A percentile compares a stretch with the other conserved stretches of the same genome.
These are phyloP conservation scores for Thinocorus orbignyianus DNA, from an alignment of 2,113 vertebrate species.

Conservation along the genomic window DNA sequence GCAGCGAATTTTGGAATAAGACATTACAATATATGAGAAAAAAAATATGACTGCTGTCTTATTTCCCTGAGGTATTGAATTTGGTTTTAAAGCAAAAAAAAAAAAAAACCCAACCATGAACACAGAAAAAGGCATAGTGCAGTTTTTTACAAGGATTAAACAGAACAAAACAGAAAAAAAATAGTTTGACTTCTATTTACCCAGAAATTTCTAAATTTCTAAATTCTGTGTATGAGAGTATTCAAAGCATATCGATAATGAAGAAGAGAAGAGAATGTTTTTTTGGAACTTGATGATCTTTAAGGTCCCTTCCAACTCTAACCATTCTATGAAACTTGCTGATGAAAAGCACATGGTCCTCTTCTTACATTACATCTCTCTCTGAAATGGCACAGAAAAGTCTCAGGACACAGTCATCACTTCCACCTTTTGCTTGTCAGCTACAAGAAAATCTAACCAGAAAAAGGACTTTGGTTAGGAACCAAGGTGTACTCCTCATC, in stretches of 20 bases:
- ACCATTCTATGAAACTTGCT: not conserved
- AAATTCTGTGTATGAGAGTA: no score
- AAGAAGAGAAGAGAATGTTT: not conserved
- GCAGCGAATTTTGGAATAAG: not conserved
- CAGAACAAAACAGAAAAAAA: not conserved
- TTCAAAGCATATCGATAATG: not conserved
- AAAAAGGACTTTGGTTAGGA: not conserved
- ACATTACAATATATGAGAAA: not conserved
- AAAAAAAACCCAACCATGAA: not conserved
- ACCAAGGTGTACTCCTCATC: not conserved
- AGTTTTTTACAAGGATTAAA: not conserved
- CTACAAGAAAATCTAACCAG: not conserved
- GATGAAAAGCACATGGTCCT: not conserved
- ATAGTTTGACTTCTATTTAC: not conserved
- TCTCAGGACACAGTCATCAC: not conserved
- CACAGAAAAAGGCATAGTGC: not conserved
- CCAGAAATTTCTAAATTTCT: not conserved
- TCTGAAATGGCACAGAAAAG: not conserved
- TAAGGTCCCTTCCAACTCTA: no score
- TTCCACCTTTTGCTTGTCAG: not conserved
- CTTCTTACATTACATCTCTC: not conserved
- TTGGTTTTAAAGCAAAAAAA: not conserved
- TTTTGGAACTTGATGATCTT: no score
- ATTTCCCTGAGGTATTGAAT: not conserved
- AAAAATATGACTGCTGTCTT: not conserved